Conservation (phyloP, 2,113 vertebrate species). For the Phocoena sinus region DNA sequence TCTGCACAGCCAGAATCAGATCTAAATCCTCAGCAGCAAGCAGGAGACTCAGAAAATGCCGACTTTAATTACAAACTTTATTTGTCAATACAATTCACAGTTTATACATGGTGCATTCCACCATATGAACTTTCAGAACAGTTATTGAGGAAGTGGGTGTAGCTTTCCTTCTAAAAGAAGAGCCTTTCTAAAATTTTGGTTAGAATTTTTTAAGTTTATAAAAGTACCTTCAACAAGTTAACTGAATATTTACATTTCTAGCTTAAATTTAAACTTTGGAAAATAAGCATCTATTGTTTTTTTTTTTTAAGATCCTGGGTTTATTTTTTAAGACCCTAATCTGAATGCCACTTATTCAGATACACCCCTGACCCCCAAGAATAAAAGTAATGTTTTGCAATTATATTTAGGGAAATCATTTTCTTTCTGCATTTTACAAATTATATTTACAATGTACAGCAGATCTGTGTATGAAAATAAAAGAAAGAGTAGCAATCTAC, state of each 20-base stretch:
- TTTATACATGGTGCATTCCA: constrained; percentile 78
- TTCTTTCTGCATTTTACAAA: constrained; percentile 62
- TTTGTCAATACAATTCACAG: constrained; percentile 86
- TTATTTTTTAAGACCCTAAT: constrained; percentile 42
- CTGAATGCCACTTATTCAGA: constrained; percentile 37
- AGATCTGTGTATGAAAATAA: constrained; percentile 76
- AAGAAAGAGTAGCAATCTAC: constrained; percentile 57
- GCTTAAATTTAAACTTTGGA: constrained; percentile 80
- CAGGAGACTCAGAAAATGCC: constrained; percentile 75
- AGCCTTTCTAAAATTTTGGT: constrained; percentile 78
- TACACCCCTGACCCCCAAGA: not conserved
- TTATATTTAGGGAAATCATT: constrained; percentile 47
- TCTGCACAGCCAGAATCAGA: constrained; percentile 38
- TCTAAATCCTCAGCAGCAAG: constrained; percentile 70
- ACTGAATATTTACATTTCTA: constrained; percentile 83
- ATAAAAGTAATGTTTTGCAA: constrained; percentile 49
- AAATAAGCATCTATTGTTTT: constrained; percentile 76
- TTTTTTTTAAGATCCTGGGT: constrained; percentile 32
- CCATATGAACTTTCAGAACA: constrained; percentile 81
- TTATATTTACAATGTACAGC: constrained; percentile 71
- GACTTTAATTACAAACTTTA: constrained; percentile 86
- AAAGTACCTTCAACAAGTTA: constrained; percentile 81
- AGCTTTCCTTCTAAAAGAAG: constrained; percentile 78
- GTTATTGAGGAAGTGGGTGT: constrained; percentile 77
- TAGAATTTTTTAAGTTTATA: constrained; percentile 79